Evolutionary conservation across 2,113 vertebrate species (phyloP).

Genomic region (pig (Sus scrofa)): T2T-Sscrofa CM000817.6:102269501-102270000

Average conservation of each 20-base stretch:
- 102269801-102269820: not conserved
- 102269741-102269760: not conserved
- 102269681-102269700: not conserved
- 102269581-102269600: not conserved
- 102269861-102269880: not conserved
- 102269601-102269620: not conserved
- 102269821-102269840: not conserved
- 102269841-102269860: no score
- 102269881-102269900: not conserved
- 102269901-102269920: not conserved
- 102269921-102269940: not conserved
- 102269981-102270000: no score
- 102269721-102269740: not conserved
- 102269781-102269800: no score
- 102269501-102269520: not conserved
- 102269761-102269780: not conserved
- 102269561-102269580: not conserved
- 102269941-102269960: no score
- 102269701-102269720: not conserved
- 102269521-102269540: not conserved
- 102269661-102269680: not conserved
- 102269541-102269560: not conserved
- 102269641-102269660: not conserved
- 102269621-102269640: not conserved
- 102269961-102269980: no score